Evolutionary conservation across 2,113 vertebrate genomes (phyloP).

Genomic region (Phyllopteryx taeniolatus): DNA sequence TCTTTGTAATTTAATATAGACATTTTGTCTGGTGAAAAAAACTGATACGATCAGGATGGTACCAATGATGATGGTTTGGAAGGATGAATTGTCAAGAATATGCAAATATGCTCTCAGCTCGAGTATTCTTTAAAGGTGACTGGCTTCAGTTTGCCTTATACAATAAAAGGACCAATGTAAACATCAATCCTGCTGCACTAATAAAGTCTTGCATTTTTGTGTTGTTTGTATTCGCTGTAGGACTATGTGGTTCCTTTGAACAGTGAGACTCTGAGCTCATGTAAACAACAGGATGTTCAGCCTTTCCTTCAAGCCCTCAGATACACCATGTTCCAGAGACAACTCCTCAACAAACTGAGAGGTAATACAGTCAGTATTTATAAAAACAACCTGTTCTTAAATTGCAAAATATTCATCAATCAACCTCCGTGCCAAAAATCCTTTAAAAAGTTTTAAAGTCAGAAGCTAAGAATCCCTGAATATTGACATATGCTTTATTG

Average conservation of each 20-base stretch:
- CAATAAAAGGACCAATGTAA: not conserved
- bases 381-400: not conserved
- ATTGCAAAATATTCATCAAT: not conserved
- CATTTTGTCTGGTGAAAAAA: not conserved
- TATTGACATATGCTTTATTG: no score
- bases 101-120: not conserved
- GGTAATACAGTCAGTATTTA: conserved; percentile 62
- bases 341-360: conserved; percentile 83
- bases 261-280: conserved; percentile 88
- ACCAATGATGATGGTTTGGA: not conserved
- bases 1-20: not conserved
- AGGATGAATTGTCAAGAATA: not conserved
- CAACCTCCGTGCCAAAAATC: no score
- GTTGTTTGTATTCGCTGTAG: conserved; percentile 59
- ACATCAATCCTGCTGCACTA: not conserved
- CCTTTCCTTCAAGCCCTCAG: conserved; percentile 92
- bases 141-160: not conserved
- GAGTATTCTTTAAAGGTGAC: not conserved
- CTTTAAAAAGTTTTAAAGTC: no score
- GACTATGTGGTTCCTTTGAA: conserved; percentile 90
- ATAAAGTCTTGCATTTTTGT: not conserved
- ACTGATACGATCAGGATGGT: not conserved
- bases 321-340: conserved; percentile 89
- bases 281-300: conserved; percentile 93
- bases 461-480: no score